Evolutionary conservation across 2,113 vertebrate species (phyloP).

Genomic region (Panthera uncia): DNA sequence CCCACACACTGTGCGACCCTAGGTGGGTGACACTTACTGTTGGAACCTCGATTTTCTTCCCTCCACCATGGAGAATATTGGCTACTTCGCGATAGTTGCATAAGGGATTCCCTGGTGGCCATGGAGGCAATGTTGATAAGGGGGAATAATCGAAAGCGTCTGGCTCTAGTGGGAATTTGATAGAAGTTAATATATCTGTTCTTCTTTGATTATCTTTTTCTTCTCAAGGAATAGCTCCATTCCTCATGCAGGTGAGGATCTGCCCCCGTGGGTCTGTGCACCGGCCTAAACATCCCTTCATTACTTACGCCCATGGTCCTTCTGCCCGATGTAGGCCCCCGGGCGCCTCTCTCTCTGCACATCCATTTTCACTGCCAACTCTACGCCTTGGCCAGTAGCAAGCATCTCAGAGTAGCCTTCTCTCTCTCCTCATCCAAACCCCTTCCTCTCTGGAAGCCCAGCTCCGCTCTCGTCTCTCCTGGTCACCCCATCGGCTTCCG

Average conservation of each 20-base stretch:
- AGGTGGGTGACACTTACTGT: too few relatives aligned
- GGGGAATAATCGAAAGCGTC: background rate
- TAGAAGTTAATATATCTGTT: background rate
- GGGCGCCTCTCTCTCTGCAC: background rate
- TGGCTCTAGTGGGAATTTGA: background rate
- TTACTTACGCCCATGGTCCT: rapidly evolving
- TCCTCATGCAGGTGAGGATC: background rate
- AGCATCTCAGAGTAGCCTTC: slow-evolving; percentile 5
- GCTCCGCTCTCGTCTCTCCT: background rate
- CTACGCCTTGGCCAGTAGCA: background rate
- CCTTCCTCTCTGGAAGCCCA: slow-evolving; percentile 75
- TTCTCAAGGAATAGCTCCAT: background rate
- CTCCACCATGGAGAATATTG: background rate
- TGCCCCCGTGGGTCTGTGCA: background rate
- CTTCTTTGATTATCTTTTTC: background rate
- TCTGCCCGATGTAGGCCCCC: rapidly evolving
- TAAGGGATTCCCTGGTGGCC: background rate
- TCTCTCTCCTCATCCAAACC: slow-evolving; percentile 72
- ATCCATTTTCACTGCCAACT: background rate
- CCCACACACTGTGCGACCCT: too few relatives aligned
- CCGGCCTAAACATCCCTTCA: background rate
- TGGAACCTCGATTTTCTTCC: background rate
- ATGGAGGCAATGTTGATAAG: rapidly evolving
- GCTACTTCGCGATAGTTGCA: background rate
- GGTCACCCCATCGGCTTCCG: background rate